A percentile compares a stretch with the other conserved stretches of the same genome.
phyloP scores from a whole-genome alignment of 2,797 vertebrate genomes.

The Chaetodon trifasciatus region DNA sequence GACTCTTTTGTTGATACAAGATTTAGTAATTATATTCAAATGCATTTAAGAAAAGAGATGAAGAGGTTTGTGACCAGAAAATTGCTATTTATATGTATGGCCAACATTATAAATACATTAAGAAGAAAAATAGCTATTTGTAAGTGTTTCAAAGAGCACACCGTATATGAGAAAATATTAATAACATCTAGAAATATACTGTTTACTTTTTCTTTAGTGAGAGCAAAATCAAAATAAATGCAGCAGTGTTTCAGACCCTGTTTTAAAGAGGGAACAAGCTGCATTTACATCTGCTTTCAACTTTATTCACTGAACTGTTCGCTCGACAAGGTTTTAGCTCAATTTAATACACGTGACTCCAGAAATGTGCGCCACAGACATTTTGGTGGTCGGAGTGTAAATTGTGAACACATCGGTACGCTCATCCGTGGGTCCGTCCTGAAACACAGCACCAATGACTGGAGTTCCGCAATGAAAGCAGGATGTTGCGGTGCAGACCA shows the following conservation, averaged over 20 bases:
- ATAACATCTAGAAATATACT: background rate
- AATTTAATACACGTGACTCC: no score
- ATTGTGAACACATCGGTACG: constrained; percentile 34
- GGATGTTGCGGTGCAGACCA: constrained; percentile 83
- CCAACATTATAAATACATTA: no score
- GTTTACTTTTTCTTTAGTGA: background rate
- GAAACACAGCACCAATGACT: constrained; percentile 34
- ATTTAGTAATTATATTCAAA: background rate
- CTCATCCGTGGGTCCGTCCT: constrained; percentile 44
- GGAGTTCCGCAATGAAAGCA: constrained; percentile 72
- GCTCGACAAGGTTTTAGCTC: background rate
- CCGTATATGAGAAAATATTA: no score
- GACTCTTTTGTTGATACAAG: background rate
- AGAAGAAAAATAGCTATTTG: no score
- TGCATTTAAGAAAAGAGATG: no score
- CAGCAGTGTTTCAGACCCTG: background rate
- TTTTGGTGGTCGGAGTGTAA: constrained; percentile 21
- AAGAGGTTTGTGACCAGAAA: no score
- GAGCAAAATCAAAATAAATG: background rate
- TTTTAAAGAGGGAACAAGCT: background rate
- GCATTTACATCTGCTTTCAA: background rate
- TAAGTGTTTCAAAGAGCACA: no score
- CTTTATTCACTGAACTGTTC: background rate
- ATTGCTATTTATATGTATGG: no score
- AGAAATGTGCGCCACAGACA: constrained; percentile 9